Base-by-base conservation (phyloP, 2,888 invertebrate species). In the Pyrocoelia pectoralis region DNA sequence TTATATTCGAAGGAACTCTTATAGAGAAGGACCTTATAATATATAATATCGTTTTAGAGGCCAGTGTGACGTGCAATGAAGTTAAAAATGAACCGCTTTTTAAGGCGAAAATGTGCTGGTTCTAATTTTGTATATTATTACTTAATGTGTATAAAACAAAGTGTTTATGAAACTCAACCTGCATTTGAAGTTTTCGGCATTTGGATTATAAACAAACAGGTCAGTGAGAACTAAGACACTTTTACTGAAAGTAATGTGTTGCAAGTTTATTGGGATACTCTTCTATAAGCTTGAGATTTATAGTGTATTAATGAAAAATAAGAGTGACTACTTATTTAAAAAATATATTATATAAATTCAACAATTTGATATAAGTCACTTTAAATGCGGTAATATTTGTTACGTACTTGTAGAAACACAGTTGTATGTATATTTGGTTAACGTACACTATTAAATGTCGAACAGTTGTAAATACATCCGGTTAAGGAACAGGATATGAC, bases 31-130 rank as follows among this genome's bases (percentile, higher is more conserved):
- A 71, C 68, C 64, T 69, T 66, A 19, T 24, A 24, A 24, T 24
- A n/a, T 10, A 67, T 58, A 43, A 53, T 63, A 67, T 70, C 66
- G 72, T 73, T 71, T 70, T 68, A 72, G 78, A 80, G 81, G 81
- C 80, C 81, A 81, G 81, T 81, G 79, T 75, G 73, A 78, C 73
- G 80, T 80, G 80, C 80, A 80, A 80, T 74, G 69, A 72, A 70
- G 76, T 59, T 62, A 75, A 73, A 73, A n/a, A 75, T 54, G 72
- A 70, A 75, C 74, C 73, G 73, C 72, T 66, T 66, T 68, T 61
- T 61, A 66, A 62, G 69, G 56, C 57, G 33, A 56, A 51, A 61
- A 67, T 70, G 73, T 71, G 70, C 73, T 73, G 72, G 72, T 72
- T 73, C 63, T 72, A 73, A 72, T 74, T 74, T 74, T 74, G 70